These are phyloP conservation scores for Luperina testacea DNA, from an alignment of 2,888 invertebrate genomes.

Conservation along the genomic window DNA sequence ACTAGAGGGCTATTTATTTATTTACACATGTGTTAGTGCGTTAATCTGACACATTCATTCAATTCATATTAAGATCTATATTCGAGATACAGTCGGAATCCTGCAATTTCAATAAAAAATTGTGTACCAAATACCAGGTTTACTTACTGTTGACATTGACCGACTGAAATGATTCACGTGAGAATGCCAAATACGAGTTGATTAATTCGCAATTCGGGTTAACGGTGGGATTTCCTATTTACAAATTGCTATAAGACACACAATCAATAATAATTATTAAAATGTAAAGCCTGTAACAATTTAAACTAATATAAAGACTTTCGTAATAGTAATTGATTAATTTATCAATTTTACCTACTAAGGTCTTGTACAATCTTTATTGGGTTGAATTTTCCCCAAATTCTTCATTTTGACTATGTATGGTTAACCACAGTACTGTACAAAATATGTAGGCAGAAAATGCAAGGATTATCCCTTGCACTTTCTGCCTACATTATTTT, in stretches of 20 bases:
- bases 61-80: slow-evolving; percentile 45
- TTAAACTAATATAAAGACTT: not conserved
- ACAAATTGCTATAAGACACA: slow-evolving; percentile 39
- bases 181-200: slow-evolving; percentile 73
- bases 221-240: slow-evolving; percentile 68
- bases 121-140: slow-evolving; percentile 68
- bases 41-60: slow-evolving; percentile 52
- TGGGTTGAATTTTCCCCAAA: not conserved
- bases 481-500: not conserved
- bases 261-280: not conserved
- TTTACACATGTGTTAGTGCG: slow-evolving; percentile 61
- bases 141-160: slow-evolving; percentile 82
- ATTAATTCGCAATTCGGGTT: slow-evolving; percentile 71
- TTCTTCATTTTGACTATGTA: slow-evolving; percentile 7
- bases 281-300: not conserved
- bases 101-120: slow-evolving; percentile 34
- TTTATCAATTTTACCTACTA: not conserved
- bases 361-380: not conserved
- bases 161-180: slow-evolving; percentile 81
- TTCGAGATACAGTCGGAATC: slow-evolving; percentile 5
- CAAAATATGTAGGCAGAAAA: not conserved
- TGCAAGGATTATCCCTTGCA: not conserved
- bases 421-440: not conserved
- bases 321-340: not conserved
- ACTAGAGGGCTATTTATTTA: slow-evolving; percentile 67